These are phyloP conservation scores for Megathymus violae DNA, from an alignment of 1,140 invertebrate species.

Conservation along the genomic window DNA sequence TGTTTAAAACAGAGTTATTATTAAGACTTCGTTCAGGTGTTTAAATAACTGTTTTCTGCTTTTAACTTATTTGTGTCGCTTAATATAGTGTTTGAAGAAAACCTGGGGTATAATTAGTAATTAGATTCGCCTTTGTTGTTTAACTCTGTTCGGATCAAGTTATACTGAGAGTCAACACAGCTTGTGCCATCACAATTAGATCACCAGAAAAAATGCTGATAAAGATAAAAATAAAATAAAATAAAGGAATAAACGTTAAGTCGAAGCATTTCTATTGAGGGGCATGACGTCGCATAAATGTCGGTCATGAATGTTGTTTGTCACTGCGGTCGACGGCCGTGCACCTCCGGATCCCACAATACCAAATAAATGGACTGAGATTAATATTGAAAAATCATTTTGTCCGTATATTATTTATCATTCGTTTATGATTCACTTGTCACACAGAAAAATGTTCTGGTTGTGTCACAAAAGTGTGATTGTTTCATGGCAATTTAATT, in stretches of 20 bases:
- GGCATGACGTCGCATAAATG: slow-evolving; percentile 76
- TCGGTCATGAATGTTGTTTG: slow-evolving; percentile 76
- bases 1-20: too few species aligned
- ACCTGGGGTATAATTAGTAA: slow-evolving; percentile 8
- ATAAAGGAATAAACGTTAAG: slow-evolving; percentile 61
- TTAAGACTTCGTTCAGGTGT: slow-evolving; percentile 6
- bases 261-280: slow-evolving; percentile 78
- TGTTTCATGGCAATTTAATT: slow-evolving; percentile 31
- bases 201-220: slow-evolving; percentile 49
- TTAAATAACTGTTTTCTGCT: background rate
- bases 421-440: slow-evolving; percentile 26
- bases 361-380: slow-evolving; percentile 36
- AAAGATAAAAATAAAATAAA: slow-evolving; percentile 58
- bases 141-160: slow-evolving; percentile 3
- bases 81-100: slow-evolving; percentile 3
- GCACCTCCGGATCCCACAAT: slow-evolving; percentile 49
- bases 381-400: slow-evolving; percentile 39
- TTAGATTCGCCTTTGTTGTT: slow-evolving; percentile 13
- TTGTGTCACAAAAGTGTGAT: slow-evolving; percentile 29
- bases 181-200: slow-evolving; percentile 45
- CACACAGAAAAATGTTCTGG: slow-evolving; percentile 31
- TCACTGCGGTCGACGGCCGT: slow-evolving; percentile 59
- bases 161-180: slow-evolving; percentile 24
- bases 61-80: slow-evolving; percentile 19
- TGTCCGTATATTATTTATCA: slow-evolving; percentile 22